Evolutionary conservation across 2,888 invertebrate species (phyloP).

Genomic region (Cryptus viduatorius): DNA sequence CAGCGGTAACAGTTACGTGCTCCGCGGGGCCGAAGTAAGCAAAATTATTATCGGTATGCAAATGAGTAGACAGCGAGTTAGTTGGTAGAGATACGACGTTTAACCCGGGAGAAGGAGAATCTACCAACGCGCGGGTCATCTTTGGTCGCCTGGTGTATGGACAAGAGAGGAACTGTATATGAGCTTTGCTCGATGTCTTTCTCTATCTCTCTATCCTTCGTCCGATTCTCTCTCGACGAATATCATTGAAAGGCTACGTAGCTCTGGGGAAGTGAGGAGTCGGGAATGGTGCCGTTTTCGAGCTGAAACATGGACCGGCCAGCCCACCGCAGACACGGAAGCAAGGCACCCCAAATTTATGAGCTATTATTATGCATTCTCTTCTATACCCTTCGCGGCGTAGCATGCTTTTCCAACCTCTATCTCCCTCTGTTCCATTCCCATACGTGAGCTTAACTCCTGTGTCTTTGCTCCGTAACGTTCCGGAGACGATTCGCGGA

Average conservation of each 20-base stretch:
- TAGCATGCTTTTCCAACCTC: slow-evolving; percentile 45
- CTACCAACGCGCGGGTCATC: slow-evolving; percentile 61
- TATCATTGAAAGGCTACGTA: slow-evolving; percentile 59
- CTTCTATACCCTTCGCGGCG: slow-evolving; percentile 70
- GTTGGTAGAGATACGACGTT: slow-evolving; percentile 52
- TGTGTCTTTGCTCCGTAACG: slow-evolving; percentile 18
- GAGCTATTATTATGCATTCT: slow-evolving; percentile 80
- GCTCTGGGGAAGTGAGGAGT: slow-evolving; percentile 30
- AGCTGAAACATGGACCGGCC: slow-evolving; percentile 72
- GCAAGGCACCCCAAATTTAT: slow-evolving; percentile 76
- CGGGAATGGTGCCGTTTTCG: slow-evolving; percentile 59
- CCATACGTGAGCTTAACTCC: slow-evolving; percentile 30
- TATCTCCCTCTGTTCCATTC: slow-evolving; percentile 20
- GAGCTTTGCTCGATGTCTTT: background rate
- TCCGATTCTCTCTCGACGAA: slow-evolving; percentile 27
- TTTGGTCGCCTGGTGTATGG: slow-evolving; percentile 37
- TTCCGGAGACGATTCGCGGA: slow-evolving; percentile 61
- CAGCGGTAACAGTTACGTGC: slow-evolving; percentile 62
- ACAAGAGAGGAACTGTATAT: background rate
- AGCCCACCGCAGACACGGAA: slow-evolving; percentile 73
- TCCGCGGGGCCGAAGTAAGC: slow-evolving; percentile 62
- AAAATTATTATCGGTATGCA: slow-evolving; percentile 71
- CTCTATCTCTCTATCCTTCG: background rate
- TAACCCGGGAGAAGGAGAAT: slow-evolving; percentile 27
- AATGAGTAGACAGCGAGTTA: slow-evolving; percentile 62